A percentile compares a stretch with the other conserved stretches of the same genome.
Evolutionary conservation across 2,797 vertebrate genomes (phyloP).

Genomic region (Lerista edwardsae): DNA sequence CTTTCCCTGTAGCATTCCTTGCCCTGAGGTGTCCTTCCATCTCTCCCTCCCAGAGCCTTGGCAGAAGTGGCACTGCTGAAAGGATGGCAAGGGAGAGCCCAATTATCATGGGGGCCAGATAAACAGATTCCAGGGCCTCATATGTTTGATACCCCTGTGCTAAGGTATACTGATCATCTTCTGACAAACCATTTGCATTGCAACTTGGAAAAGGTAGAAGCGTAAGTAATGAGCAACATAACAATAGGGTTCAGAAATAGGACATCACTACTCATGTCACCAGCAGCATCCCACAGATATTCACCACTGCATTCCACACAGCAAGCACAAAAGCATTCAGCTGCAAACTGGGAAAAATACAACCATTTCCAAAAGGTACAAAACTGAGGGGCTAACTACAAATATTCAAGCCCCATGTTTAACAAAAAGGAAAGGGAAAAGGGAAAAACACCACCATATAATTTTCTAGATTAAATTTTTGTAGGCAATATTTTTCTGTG

Average conservation of each 20-base stretch:
- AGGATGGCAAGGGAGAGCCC: no score
- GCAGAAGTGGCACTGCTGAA: no score
- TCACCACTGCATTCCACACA: not conserved
- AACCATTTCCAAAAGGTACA: not conserved
- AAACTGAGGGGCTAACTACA: not conserved
- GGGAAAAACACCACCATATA: not conserved
- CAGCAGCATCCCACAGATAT: not conserved
- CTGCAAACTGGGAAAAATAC: not conserved
- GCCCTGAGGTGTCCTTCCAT: no score
- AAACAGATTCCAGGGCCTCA: no score
- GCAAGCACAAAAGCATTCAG: not conserved
- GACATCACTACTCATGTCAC: not conserved
- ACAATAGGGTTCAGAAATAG: not conserved
- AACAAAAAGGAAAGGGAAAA: not conserved
- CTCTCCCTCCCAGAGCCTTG: no score
- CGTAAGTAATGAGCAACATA: not conserved
- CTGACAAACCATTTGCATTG: not conserved
- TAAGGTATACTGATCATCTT: not conserved
- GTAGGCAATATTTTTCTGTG: not conserved
- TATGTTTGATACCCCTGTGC: no score
- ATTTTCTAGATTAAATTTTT: not conserved
- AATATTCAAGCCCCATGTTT: not conserved
- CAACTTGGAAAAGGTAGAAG: not conserved
- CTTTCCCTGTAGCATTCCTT: no score
- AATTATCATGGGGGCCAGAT: no score